Evolutionary conservation across 2,113 vertebrate species (phyloP), one percentile per base, ranked within the genome.

Genomic region (Ascaphus truei): DNA sequence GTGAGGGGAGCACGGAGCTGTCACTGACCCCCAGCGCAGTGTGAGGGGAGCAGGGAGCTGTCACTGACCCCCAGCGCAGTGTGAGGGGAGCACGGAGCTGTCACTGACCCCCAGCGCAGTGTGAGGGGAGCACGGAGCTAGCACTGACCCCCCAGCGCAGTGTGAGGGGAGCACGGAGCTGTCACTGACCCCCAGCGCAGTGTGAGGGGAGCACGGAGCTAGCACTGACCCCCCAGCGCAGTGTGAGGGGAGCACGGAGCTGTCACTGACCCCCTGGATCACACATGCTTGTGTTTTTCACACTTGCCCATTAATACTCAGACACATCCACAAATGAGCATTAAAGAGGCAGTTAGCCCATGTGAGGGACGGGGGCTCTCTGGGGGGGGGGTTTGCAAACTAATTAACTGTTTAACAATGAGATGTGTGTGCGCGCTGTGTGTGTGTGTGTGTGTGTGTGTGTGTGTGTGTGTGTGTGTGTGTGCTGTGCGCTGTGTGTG

Each of bases 391-490:
- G 66, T 50, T 59, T 50, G 41, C 31, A 59, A 58, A 39, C 45
- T 29, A 50, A 39, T 59, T 60, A 61, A 33, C 43, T 60, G 67
- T 60, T 71, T 71, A 71, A 45, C 56, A 51, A 60, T 60, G 45
- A 51, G 57, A 41, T 71, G 30, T 50, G n/a, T n/a, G n/a, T n/a
- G n/a, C n/a, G 56, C 23, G 34, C 23, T 30, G 16, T 61, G 57
- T 39, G 18, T 41, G 23, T 71, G 30, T 50, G 56, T 16, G 34
- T 30, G 16, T 61, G 57, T 39, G 18, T 41, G 23, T 71, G 30
- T 50, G 56, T 16, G 34, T 30, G 16, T 61, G 57, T 39, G 18
- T 41, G 23, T 71, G 30, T 50, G 56, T 30, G 16, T 61, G 57
- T 39, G 18, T 41, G 23, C n/a, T 71, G 30, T 50, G 56, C 23